phyloP scores from a whole-genome alignment of 1,140 invertebrate species.

The Amphibalanus amphitrite region DNA sequence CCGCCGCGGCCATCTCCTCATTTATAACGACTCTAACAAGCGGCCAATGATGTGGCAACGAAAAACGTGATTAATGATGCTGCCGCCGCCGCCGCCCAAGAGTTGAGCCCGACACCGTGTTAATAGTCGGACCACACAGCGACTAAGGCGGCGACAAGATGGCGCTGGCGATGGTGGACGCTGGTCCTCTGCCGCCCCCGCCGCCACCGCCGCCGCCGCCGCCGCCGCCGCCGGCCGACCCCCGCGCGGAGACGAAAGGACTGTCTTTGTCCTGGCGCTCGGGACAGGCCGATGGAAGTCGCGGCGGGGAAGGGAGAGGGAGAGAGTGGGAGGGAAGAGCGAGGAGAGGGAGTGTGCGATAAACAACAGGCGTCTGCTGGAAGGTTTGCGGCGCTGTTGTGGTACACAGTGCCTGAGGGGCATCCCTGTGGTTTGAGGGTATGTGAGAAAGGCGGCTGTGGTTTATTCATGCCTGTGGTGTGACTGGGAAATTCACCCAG shows the following conservation, averaged over 20 bases:
- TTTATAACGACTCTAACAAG: background rate
- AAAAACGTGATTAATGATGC: background rate
- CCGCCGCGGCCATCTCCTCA: background rate
- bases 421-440: too few relatives aligned
- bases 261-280: background rate
- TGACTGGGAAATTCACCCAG: too few relatives aligned
- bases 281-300: background rate
- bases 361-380: background rate
- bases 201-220: too few relatives aligned
- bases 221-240: too few relatives aligned
- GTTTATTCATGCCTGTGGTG: too few relatives aligned
- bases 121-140: background rate
- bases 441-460: too few relatives aligned
- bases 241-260: background rate
- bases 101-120: background rate
- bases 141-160: background rate
- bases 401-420: too few relatives aligned
- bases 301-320: background rate
- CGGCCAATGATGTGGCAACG: background rate
- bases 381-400: background rate
- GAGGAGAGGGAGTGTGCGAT: background rate
- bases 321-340: background rate
- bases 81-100: background rate
- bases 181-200: background rate
- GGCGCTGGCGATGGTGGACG: background rate